Base-by-base conservation (phyloP, 2,797 vertebrate genomes). In the Threskiornis aethiopicus region DNA sequence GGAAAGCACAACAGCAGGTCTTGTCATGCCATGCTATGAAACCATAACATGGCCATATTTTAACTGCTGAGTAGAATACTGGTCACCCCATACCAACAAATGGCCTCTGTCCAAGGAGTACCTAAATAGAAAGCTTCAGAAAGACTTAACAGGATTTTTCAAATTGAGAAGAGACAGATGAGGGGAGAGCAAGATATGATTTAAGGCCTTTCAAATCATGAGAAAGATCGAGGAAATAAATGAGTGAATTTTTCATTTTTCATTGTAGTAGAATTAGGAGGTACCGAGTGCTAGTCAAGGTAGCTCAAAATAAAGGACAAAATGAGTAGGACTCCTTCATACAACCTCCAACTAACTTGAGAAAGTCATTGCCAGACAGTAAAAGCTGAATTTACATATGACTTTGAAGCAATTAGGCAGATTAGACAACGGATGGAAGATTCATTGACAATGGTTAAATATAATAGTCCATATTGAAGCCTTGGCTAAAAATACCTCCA, bases 191-290 rank as follows among this genome's bases (percentile, higher is more conserved):
- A 14, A 82, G 62, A 39, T 61, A 72, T 77, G 46, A 92, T 94
- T 89, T 94, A 95, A 84, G 49, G 52, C 42, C 90, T 89, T 95
- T 84, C 82, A 91, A 79, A 58, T 76, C 7, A 42, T 49, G 52
- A 64, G 72, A 90, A 57, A 84, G 49, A 79, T 57, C 37, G 51
- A 67, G 58, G 37, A 93, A 94, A 75, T 49, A 84, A 87, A 93
- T 46, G 20, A 73, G 39, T 28, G 66, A 75, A 39, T 61, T 92
- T 77, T 95, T 84, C 51, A 91, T 93, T 91, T 93, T 93, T 91
- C 82, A 72, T 78, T 84, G 66, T 49, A 61, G 12, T 76, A 41
- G 49, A 75, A 44, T 54, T 39, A 49, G 44, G 51, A 87, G 61
- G 10, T 71, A 55, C 29, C 41, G n/a, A 16, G 17, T 62, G 42